Percentiles rank a stretch among this genome's conserved stretches.
Evolutionary conservation across 2,113 vertebrate species (phyloP).

Genomic region (Percina caprodes): DNA sequence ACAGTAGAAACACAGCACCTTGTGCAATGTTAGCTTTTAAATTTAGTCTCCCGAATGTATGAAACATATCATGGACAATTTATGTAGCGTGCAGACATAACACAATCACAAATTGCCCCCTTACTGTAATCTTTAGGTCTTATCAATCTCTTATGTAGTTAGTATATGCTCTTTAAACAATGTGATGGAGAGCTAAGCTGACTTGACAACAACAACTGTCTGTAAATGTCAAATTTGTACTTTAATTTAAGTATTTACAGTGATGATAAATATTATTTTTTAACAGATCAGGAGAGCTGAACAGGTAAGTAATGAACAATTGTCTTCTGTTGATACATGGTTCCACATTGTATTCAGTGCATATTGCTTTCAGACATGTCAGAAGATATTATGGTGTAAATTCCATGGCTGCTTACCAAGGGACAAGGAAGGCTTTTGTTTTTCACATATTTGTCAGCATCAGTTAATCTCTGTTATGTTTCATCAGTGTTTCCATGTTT

Average conservation of each 20-base stretch:
- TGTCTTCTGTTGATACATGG: not conserved
- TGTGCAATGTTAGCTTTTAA: not conserved
- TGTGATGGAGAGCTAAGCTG: too few species aligned
- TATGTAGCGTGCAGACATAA: not conserved
- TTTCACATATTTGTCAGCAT: not conserved
- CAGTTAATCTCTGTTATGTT: not conserved
- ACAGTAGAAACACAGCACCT: not conserved
- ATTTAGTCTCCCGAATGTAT: not conserved
- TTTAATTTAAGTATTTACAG: too few species aligned
- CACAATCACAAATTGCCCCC: not conserved
- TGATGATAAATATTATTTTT: too few species aligned
- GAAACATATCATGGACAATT: not conserved
- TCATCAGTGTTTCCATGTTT: not conserved
- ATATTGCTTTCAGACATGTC: not conserved
- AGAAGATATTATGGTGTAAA: not conserved
- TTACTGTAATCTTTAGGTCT: not conserved
- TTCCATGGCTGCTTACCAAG: not conserved
- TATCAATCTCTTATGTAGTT: not conserved
- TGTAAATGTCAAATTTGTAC: not conserved
- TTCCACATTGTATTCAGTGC: not conserved
- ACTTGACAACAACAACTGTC: not conserved
- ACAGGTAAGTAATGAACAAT: not conserved
- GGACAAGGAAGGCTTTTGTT: not conserved
- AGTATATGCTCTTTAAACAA: too few species aligned
- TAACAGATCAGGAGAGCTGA: too few species aligned